Evolutionary conservation across 2,888 invertebrate species (phyloP), one percentile per base, ranked within the genome.

Genomic region (Pandemis corylana): DNA sequence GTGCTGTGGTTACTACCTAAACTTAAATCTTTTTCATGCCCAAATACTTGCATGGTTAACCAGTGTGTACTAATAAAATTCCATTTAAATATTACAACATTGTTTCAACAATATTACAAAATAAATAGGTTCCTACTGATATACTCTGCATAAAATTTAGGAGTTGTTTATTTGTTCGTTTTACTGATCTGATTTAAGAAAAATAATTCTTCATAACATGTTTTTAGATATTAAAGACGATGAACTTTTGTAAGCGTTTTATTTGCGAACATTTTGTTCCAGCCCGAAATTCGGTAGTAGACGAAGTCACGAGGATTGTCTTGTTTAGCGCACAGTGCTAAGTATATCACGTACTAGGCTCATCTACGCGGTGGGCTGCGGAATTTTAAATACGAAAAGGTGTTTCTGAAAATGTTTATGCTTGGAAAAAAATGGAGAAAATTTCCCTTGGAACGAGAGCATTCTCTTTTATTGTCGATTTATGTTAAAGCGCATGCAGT

Each of bases 311-410:
- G 59, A 59, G 51, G 59, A 49, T 49, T 67, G 66, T 46, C 84
- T 87, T 90, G 89, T 91, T 90, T 89, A 87, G 85, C 86, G 89
- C 89, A 88, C 89, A 84, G 84, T 79, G 85, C 83, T 93, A 94
- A 93, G 93, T 92, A 90, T 88, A 91, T 86, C 94, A 94, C 94
- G 94, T 94, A 81, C 79, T 85, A 89, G 91, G 89, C 90, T 82
- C 85, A 85, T 81, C 85, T 84, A 79, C 81, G 83, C 81, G 78
- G 82, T 84, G 81, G 83, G 83, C 87, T 79, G 77, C 80, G 78
- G 94, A 94, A 94, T 94, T 89, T 94, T 92, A 94, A 94, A 92
- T 89, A 90, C 86, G 84, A 76, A 82, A 85, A 88, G 89, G 88
- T 88, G 89, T 85, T 86, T 85, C 88, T 86, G 81, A 88, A 90